Conservation (phyloP, 2,888 invertebrate genomes). For the Erynnis tages region DNA sequence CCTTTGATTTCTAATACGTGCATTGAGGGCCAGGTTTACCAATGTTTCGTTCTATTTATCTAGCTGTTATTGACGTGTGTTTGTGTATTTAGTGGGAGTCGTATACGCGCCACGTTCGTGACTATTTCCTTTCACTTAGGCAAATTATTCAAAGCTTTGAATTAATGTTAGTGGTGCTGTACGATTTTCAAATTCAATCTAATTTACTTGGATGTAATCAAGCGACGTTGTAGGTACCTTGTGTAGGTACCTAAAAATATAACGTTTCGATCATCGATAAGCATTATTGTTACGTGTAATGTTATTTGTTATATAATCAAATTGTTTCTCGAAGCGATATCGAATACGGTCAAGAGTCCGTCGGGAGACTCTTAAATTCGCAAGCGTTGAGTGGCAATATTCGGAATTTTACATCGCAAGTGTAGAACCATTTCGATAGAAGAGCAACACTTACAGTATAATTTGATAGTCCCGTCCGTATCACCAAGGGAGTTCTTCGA, state of each 20-base stretch:
- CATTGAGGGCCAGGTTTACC: slow-evolving; percentile 6
- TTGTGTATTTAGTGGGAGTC: neutral
- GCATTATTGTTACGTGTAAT: too few relatives aligned
- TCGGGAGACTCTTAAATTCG: slow-evolving; percentile 11
- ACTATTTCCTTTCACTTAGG: slow-evolving; percentile 19
- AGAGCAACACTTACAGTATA: slow-evolving; percentile 83
- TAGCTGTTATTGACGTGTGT: slow-evolving; percentile 19
- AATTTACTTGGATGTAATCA: slow-evolving; percentile 11
- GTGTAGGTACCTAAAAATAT: too few relatives aligned
- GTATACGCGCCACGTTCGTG: neutral
- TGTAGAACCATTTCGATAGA: slow-evolving; percentile 14
- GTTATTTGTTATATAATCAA: neutral
- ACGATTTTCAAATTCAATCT: slow-evolving; percentile 9
- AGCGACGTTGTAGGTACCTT: too few relatives aligned
- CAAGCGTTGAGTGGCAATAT: slow-evolving; percentile 14
- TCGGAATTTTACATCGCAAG: slow-evolving; percentile 18
- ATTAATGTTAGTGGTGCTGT: slow-evolving; percentile 9
- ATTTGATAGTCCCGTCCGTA: slow-evolving; percentile 87
- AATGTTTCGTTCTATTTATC: slow-evolving; percentile 21
- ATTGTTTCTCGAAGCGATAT: slow-evolving; percentile 12
- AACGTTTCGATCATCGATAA: neutral
- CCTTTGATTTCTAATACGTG: slow-evolving; percentile 34
- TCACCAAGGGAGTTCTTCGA: slow-evolving; percentile 88
- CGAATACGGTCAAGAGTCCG: slow-evolving; percentile 14
- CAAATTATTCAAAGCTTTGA: slow-evolving; percentile 23